Percentiles rank a stretch among this genome's conserved stretches.
phyloP scores from a whole-genome alignment of 2,113 vertebrate species.

The Tiliqua scincoides region DNA sequence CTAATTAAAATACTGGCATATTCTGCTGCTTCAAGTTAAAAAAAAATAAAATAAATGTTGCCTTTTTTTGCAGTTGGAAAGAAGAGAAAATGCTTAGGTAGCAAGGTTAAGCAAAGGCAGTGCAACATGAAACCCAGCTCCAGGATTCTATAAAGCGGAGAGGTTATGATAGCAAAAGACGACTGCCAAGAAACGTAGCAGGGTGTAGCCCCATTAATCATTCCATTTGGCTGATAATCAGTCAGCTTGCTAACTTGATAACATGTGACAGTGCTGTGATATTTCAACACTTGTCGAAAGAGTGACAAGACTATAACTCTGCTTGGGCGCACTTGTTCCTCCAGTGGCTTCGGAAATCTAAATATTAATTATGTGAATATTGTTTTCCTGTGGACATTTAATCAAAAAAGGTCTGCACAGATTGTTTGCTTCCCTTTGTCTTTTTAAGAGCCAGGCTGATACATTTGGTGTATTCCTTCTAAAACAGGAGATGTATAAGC shows the following conservation, averaged over 20 bases:
- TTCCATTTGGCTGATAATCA: slow-evolving; percentile 66
- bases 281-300: slow-evolving; percentile 51
- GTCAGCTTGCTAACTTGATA: slow-evolving; percentile 66
- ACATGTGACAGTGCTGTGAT: slow-evolving; percentile 50
- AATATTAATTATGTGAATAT: slow-evolving; percentile 68
- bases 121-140: slow-evolving; percentile 11
- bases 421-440: slow-evolving; percentile 61
- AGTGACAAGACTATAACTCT: slow-evolving; percentile 59
- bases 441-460: slow-evolving; percentile 39
- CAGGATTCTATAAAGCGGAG: slow-evolving; percentile 21
- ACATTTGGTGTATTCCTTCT: slow-evolving; percentile 65
- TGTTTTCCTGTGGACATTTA: slow-evolving; percentile 67
- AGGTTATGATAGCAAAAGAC: slow-evolving; percentile 35
- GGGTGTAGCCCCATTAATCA: slow-evolving; percentile 52
- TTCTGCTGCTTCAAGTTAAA: background rate
- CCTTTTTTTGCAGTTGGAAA: slow-evolving; percentile 21
- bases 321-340: slow-evolving; percentile 54
- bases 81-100: slow-evolving; percentile 35
- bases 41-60: slow-evolving; percentile 6
- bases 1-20: background rate
- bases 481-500: slow-evolving; percentile 55
- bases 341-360: slow-evolving; percentile 44
- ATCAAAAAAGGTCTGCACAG: slow-evolving; percentile 50
- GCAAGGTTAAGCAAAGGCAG: slow-evolving; percentile 61
- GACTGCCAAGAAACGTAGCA: slow-evolving; percentile 49